Percentiles rank a stretch among this genome's conserved stretches.
Conservation (phyloP, 1,140 invertebrate genomes). For the Drosophila nigrodunni region DNA sequence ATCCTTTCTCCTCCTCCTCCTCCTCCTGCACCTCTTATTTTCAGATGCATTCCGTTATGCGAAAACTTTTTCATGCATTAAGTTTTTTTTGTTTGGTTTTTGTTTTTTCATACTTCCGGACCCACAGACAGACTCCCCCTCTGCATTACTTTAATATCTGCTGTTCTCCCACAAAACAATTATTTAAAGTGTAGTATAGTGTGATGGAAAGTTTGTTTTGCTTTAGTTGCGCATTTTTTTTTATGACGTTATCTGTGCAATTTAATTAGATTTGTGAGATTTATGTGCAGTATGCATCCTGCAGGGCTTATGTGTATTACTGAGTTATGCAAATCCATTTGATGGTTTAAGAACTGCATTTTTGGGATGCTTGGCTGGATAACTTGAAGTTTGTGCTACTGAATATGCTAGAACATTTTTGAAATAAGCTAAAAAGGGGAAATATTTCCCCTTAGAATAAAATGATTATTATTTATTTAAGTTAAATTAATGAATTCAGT, state of each 20-base stretch:
- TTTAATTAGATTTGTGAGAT: constrained; percentile 14
- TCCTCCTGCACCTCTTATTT: background rate
- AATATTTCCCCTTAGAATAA: too few species aligned
- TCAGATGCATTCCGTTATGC: constrained; percentile 28
- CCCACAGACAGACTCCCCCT: background rate
- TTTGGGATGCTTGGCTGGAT: background rate
- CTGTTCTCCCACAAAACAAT: constrained; percentile 46
- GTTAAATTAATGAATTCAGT: too few species aligned
- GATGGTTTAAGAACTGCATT: background rate
- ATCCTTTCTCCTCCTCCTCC: too few species aligned
- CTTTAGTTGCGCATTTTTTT: constrained; percentile 7
- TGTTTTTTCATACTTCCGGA: constrained; percentile 21
- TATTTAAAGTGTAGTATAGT: constrained; percentile 52
- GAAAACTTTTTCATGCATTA: constrained; percentile 33
- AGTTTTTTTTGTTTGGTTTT: constrained; percentile 14
- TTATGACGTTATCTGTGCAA: background rate
- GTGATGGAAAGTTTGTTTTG: constrained; percentile 29
- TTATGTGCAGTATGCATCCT: background rate
- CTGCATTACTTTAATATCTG: constrained; percentile 1
- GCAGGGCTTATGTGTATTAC: background rate
- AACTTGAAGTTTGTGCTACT: background rate
- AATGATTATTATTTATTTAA: too few species aligned
- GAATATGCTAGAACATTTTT: too few species aligned
- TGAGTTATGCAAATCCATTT: background rate
- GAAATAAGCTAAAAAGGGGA: too few species aligned